These are phyloP conservation scores for Pygocentrus nattereri DNA, from an alignment of 2,797 vertebrate genomes.

Conservation along the genomic window DNA sequence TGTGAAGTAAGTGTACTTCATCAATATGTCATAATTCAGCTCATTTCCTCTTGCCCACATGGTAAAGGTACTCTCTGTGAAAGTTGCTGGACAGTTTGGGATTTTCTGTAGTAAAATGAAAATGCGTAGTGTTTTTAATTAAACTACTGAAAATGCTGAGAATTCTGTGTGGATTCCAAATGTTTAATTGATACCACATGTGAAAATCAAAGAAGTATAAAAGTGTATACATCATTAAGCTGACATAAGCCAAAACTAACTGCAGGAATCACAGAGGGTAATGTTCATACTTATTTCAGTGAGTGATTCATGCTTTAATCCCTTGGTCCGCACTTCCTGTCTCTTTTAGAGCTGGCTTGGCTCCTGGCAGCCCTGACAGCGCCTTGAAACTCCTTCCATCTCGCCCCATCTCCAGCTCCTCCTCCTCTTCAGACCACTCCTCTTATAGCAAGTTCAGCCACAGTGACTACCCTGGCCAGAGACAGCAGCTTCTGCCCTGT, in stretches of 20 bases:
- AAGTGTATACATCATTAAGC: not conserved
- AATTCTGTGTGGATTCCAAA: not conserved
- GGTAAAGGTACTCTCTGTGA: not conserved
- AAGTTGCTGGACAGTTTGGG: not conserved
- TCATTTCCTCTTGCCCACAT: constrained; percentile 30
- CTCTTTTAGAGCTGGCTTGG: constrained; percentile 69
- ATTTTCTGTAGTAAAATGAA: too few relatives aligned
- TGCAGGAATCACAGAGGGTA: not conserved
- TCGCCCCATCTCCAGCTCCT: constrained; percentile 72
- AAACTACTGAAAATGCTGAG: not conserved
- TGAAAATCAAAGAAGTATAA: not conserved
- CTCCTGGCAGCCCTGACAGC: constrained; percentile 87
- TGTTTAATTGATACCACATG: not conserved
- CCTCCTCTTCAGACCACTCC: constrained; percentile 70
- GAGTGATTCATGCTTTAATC: not conserved
- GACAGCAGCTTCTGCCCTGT: constrained; percentile 56
- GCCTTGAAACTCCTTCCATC: constrained; percentile 84
- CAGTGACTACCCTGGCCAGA: constrained; percentile 60
- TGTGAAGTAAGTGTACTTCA: constrained; percentile 86
- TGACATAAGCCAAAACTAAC: not conserved
- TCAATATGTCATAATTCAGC: not conserved
- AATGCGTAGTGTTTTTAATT: not conserved
- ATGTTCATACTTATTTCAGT: not conserved
- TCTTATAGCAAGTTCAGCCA: constrained; percentile 69
- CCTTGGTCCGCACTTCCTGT: constrained; percentile 44